A percentile compares a stretch with the other conserved stretches of the same genome.
phyloP scores from a whole-genome alignment of 2,888 invertebrate species.

The Lepeophtheirus nordmannii region DNA sequence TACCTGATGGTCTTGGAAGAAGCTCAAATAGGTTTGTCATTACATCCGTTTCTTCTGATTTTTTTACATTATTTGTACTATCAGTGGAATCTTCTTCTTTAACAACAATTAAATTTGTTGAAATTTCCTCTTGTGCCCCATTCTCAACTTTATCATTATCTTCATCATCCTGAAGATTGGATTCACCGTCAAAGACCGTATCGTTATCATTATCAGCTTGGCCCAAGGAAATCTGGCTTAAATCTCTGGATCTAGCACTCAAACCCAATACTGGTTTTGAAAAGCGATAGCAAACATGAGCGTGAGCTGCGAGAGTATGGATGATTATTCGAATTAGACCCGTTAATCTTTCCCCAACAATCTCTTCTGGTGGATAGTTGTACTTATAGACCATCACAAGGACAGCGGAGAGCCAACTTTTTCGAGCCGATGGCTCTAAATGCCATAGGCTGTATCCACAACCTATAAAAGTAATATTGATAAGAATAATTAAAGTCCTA shows the following conservation, averaged over 20 bases:
- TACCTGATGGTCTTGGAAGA: constrained; percentile 5
- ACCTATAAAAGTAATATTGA: neutral
- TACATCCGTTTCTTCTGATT: neutral
- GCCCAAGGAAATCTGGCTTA: constrained; percentile 22
- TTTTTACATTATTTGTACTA: neutral
- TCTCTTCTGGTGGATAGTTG: neutral
- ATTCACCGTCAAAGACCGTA: neutral
- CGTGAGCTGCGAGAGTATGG: constrained; percentile 21
- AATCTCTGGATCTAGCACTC: constrained; percentile 26
- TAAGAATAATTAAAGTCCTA: neutral
- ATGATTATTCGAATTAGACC: constrained; percentile 22
- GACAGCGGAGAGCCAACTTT: constrained; percentile 82
- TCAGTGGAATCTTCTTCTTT: neutral
- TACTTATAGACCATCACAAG: constrained; percentile 82
- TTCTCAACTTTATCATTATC: constrained; percentile 3
- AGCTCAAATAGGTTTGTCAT: constrained; percentile 15
- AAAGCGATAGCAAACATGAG: constrained; percentile 18
- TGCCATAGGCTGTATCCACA: constrained; percentile 62
- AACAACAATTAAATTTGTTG: neutral
- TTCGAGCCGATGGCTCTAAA: constrained; percentile 66
- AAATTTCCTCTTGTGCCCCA: neutral
- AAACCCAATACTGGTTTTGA: constrained; percentile 12
- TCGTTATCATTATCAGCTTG: constrained; percentile 12
- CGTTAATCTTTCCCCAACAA: constrained; percentile 11
- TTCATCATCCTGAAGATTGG: neutral